phyloP scores from a whole-genome alignment of 2,113 vertebrate genomes.

The Phalacrocorax pelagicus region DNA sequence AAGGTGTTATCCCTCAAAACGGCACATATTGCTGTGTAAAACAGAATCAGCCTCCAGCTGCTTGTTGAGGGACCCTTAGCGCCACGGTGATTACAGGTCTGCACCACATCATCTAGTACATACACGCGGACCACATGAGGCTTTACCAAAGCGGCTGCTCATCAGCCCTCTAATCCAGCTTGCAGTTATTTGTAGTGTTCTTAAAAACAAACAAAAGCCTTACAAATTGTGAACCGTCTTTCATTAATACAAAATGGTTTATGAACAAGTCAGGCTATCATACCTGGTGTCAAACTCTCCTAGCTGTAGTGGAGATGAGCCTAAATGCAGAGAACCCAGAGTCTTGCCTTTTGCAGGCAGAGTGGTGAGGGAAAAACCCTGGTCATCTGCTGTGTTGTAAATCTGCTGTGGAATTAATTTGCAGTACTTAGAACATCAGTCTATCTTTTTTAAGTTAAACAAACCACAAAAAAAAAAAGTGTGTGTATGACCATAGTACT shows the following conservation, averaged over 20 bases:
- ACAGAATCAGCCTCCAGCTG: neutral
- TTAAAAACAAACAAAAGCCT: neutral
- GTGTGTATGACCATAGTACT: neutral
- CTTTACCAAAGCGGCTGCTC: neutral
- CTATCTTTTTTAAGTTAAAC: neutral
- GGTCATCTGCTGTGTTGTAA: neutral
- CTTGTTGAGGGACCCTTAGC: neutral
- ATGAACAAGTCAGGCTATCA: neutral
- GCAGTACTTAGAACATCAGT: neutral
- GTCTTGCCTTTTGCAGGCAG: neutral
- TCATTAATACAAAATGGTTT: neutral
- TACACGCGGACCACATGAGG: neutral
- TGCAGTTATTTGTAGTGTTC: neutral
- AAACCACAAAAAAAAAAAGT: neutral
- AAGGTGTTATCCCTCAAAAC: neutral
- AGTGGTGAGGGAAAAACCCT: neutral
- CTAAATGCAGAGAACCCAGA: neutral
- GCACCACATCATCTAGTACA: neutral
- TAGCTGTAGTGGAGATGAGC: neutral
- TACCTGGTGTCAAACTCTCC: neutral
- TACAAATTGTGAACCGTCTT: neutral
- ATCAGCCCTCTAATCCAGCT: neutral
- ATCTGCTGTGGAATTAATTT: neutral
- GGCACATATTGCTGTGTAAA: neutral
- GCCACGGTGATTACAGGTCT: neutral